Percentiles rank a stretch among this genome's conserved stretches.
Evolutionary conservation across 2,888 invertebrate genomes (phyloP).

Genomic region (Mythimna loreyi): DNA sequence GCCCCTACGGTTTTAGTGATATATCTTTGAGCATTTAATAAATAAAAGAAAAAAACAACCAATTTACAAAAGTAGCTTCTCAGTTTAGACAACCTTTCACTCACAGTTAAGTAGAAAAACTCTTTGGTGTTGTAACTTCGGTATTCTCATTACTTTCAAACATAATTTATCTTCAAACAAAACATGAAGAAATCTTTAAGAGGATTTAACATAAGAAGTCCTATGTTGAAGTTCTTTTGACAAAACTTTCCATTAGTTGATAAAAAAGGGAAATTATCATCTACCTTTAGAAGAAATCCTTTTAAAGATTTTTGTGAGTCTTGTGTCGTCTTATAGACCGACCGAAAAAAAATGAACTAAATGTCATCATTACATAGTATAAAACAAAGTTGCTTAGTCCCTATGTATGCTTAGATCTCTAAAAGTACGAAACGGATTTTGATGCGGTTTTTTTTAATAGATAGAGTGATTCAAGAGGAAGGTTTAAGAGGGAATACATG

Average conservation of each 20-base stretch:
- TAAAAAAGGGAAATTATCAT: neutral
- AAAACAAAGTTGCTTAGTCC: too few species aligned
- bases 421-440: too few species aligned
- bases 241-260: neutral
- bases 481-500: too few species aligned
- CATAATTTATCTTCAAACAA: neutral
- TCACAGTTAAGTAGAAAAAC: neutral
- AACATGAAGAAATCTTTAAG: conserved; percentile 1
- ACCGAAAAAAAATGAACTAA: too few species aligned
- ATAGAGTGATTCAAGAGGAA: too few species aligned
- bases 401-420: too few species aligned
- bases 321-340: too few species aligned
- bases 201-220: neutral
- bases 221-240: neutral
- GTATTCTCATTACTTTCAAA: conserved; percentile 3
- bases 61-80: conserved; percentile 1
- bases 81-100: neutral
- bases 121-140: neutral
- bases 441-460: too few species aligned
- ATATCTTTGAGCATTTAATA: neutral
- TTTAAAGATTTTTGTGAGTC: too few species aligned
- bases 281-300: too few species aligned
- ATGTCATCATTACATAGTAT: too few species aligned
- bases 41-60: neutral
- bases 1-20: too few species aligned